Percentiles rank a stretch among this genome's conserved stretches.
These are phyloP conservation scores for western clawed frog (Xenopus tropicalis) DNA, from an alignment of 2,113 vertebrate genomes.

Conservation along the genomic window DNA sequence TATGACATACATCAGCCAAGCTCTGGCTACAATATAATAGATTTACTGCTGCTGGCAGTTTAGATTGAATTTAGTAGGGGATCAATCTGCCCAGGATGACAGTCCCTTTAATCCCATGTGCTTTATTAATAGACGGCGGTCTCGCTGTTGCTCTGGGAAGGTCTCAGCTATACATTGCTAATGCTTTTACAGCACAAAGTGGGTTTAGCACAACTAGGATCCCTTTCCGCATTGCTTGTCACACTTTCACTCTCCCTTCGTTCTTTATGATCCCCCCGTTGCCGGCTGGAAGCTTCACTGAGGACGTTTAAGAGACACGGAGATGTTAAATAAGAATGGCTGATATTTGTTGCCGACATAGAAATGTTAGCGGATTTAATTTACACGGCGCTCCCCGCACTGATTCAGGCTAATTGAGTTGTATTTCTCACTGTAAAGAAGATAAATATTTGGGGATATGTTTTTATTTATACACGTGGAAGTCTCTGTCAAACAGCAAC, in stretches of 20 bases:
- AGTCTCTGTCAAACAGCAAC: too few species aligned
- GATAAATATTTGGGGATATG: slow-evolving; percentile 16
- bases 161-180: slow-evolving; percentile 17
- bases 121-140: slow-evolving; percentile 25
- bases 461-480: too few species aligned
- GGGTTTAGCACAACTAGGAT: neutral
- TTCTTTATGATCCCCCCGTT: slow-evolving; percentile 23
- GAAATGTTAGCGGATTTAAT: slow-evolving; percentile 15
- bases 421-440: slow-evolving; percentile 30
- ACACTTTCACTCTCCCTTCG: slow-evolving; percentile 4
- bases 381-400: slow-evolving; percentile 26
- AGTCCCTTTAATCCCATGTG: slow-evolving; percentile 30
- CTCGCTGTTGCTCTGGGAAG: slow-evolving; percentile 29
- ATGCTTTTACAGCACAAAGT: neutral
- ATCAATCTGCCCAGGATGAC: slow-evolving; percentile 23
- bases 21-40: slow-evolving; percentile 12
- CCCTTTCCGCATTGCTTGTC: slow-evolving; percentile 8
- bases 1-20: slow-evolving; percentile 25
- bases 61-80: slow-evolving; percentile 23
- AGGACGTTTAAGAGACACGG: slow-evolving; percentile 3
- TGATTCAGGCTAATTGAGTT: slow-evolving; percentile 42
- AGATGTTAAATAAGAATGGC: slow-evolving; percentile 36
- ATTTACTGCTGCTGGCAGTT: slow-evolving; percentile 37
- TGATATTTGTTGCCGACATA: slow-evolving; percentile 20
- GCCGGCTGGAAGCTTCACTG: slow-evolving; percentile 8